phyloP scores from a whole-genome alignment of 1,140 invertebrate genomes.

The Drosophila nannoptera region DNA sequence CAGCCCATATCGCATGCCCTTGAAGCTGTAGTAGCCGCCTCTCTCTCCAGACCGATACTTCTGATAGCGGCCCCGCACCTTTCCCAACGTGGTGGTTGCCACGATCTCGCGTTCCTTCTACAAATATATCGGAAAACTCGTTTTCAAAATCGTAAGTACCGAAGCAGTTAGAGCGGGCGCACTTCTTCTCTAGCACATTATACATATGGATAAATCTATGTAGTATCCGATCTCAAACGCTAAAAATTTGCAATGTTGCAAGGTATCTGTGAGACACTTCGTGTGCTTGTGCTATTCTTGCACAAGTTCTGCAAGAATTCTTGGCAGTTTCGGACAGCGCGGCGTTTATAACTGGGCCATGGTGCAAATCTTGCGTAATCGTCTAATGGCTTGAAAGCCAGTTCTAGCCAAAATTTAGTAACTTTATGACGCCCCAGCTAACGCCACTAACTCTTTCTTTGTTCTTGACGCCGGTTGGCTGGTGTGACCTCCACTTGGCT shows the following conservation, averaged over 20 bases:
- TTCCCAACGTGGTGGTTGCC: slow-evolving; percentile 79
- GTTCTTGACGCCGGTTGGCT: slow-evolving; percentile 47
- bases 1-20: slow-evolving; percentile 80
- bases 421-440: slow-evolving; percentile 3
- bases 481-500: slow-evolving; percentile 50
- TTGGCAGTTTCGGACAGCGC: slow-evolving; percentile 48
- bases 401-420: slow-evolving; percentile 32
- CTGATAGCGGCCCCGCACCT: slow-evolving; percentile 80
- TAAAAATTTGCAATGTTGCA: slow-evolving; percentile 29
- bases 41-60: slow-evolving; percentile 80
- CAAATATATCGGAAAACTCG: neutral
- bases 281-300: slow-evolving; percentile 13
- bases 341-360: slow-evolving; percentile 47
- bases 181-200: slow-evolving; percentile 9
- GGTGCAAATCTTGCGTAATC: slow-evolving; percentile 51
- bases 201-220: slow-evolving; percentile 15
- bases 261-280: slow-evolving; percentile 27
- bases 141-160: neutral
- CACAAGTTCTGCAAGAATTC: slow-evolving; percentile 50
- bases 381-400: slow-evolving; percentile 41
- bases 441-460: slow-evolving; percentile 54
- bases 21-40: slow-evolving; percentile 82
- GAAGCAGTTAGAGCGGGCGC: slow-evolving; percentile 22
- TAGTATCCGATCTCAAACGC: slow-evolving; percentile 23
- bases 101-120: slow-evolving; percentile 80